These are phyloP conservation scores for Agriotes lineatus DNA, from an alignment of 2,888 invertebrate genomes.

Conservation along the genomic window DNA sequence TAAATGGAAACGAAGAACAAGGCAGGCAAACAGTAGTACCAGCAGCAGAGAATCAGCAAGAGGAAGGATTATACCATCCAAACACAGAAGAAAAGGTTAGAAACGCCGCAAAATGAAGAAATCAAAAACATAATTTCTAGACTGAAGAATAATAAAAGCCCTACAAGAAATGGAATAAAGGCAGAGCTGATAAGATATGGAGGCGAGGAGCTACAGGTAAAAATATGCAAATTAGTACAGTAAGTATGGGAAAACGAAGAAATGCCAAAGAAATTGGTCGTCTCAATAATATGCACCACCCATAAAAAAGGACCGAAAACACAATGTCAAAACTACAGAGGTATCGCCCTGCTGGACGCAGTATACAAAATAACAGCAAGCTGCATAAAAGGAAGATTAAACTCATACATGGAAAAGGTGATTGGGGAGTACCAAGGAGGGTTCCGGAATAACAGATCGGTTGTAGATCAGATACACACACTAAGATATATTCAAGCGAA, in stretches of 20 bases:
- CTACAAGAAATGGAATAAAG: too few relatives aligned
- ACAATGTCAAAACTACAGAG: neutral
- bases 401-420: neutral
- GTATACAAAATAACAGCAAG: neutral
- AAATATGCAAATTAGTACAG: neutral
- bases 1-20: too few relatives aligned
- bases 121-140: too few relatives aligned
- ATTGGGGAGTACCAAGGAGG: neutral
- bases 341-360: too few relatives aligned
- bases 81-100: too few relatives aligned
- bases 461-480: neutral
- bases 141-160: too few relatives aligned
- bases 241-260: neutral
- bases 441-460: neutral
- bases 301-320: neutral
- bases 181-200: neutral
- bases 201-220: neutral
- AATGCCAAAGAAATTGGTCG: too few relatives aligned
- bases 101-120: too few relatives aligned
- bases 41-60: too few relatives aligned
- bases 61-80: too few relatives aligned
- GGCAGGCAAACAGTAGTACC: too few relatives aligned
- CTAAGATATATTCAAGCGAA: neutral
- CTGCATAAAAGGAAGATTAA: neutral
- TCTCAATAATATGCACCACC: too few relatives aligned